Percentiles rank a stretch among this genome's conserved stretches.
Evolutionary conservation across 2,888 invertebrate species (phyloP).

Genomic region (Habrosyne pyritoides): DNA sequence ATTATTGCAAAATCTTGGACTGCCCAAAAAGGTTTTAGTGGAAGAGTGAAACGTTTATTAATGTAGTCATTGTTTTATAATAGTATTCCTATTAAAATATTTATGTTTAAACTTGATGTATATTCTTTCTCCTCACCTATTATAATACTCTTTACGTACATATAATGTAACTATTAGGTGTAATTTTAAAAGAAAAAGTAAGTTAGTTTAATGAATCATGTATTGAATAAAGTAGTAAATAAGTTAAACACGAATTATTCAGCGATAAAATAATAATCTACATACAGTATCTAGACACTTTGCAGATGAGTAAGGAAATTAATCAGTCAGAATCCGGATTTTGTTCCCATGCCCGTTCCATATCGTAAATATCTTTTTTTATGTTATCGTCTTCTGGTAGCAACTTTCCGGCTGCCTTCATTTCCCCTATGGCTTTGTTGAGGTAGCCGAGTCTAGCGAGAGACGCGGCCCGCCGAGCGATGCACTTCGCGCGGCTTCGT

Average conservation of each 20-base stretch:
- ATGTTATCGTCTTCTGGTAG: constrained; percentile 85
- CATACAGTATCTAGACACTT: background rate
- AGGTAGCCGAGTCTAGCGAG: constrained; percentile 87
- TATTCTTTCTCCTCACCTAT: constrained; percentile 14
- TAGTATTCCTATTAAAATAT: constrained; percentile 55
- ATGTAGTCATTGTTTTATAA: constrained; percentile 42
- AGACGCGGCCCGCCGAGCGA: constrained; percentile 89
- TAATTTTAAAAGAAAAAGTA: no score
- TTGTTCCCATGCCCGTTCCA: constrained; percentile 91
- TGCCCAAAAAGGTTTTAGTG: constrained; percentile 61
- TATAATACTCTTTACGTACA: no score
- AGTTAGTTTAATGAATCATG: no score
- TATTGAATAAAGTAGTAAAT: no score
- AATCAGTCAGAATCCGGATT: constrained; percentile 85
- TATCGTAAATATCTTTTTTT: constrained; percentile 86
- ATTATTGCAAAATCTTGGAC: constrained; percentile 86
- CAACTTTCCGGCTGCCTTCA: constrained; percentile 88
- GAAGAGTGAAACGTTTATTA: constrained; percentile 53
- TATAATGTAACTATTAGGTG: no score
- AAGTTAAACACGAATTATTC: no score
- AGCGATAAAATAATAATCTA: no score
- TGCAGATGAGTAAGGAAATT: background rate
- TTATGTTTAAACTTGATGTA: constrained; percentile 30
- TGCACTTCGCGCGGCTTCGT: constrained; percentile 87
- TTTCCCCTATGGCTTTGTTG: constrained; percentile 88